A percentile compares a stretch with the other conserved stretches of the same genome.
These are phyloP conservation scores for Alexandromys fortis DNA, from an alignment of 2,113 vertebrate genomes.

Conservation along the genomic window DNA sequence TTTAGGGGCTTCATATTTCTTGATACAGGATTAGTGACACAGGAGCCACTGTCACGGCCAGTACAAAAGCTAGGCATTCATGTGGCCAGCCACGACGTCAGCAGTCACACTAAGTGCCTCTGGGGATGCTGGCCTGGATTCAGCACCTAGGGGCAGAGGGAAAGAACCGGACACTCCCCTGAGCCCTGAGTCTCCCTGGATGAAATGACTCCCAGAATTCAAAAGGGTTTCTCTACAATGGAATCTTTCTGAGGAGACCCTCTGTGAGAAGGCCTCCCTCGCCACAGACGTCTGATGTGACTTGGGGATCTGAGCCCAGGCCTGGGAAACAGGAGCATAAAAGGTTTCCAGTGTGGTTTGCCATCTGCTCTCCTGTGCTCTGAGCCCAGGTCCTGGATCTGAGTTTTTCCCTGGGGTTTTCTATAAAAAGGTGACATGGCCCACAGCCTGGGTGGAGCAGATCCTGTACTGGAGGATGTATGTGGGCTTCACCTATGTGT, in stretches of 20 bases:
- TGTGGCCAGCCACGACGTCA: accelerated
- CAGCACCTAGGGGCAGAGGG: constrained; percentile 14
- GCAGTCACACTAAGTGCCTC: not conserved
- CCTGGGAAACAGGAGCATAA: not conserved
- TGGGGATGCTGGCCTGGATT: not conserved
- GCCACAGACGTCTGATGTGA: not conserved
- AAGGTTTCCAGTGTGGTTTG: accelerated
- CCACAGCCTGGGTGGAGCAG: accelerated
- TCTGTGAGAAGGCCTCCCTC: not conserved
- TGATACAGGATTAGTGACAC: not conserved
- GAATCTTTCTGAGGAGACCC: not conserved
- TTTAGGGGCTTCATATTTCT: not conserved
- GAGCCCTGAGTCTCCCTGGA: not conserved
- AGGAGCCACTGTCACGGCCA: not conserved
- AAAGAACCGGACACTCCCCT: not conserved
- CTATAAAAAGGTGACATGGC: not conserved
- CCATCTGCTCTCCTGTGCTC: not conserved
- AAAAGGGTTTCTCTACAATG: constrained; percentile 32
- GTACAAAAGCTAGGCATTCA: not conserved
- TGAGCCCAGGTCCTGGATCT: not conserved
- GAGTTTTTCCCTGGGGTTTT: not conserved
- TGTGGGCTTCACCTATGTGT: not conserved
- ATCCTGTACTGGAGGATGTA: not conserved
- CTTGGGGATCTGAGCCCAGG: not conserved
- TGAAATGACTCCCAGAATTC: not conserved